These are phyloP conservation scores for Sorex fumeus DNA, from an alignment of 2,113 vertebrate species.

Conservation along the genomic window DNA sequence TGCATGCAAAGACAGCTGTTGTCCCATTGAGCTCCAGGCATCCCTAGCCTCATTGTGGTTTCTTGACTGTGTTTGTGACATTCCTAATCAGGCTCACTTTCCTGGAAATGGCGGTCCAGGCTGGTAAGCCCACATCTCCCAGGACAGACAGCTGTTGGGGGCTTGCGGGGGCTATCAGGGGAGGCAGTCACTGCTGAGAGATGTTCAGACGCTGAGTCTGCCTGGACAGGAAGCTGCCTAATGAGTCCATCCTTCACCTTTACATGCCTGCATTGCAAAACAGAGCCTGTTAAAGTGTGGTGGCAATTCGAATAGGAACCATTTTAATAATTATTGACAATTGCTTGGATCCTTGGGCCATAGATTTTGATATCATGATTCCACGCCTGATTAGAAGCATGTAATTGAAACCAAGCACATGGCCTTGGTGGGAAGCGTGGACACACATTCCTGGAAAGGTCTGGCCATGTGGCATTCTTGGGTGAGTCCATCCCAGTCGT, in stretches of 20 bases:
- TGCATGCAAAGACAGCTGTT: too few relatives aligned
- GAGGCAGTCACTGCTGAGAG: background rate
- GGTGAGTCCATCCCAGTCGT: too few relatives aligned
- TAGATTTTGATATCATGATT: background rate
- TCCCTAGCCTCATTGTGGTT: background rate
- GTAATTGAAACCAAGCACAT: background rate
- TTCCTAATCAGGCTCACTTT: background rate
- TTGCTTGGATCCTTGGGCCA: background rate
- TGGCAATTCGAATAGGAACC: background rate
- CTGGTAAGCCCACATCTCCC: too few relatives aligned
- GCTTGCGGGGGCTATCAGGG: too few relatives aligned
- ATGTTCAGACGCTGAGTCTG: background rate
- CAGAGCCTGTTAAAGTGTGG: background rate
- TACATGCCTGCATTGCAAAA: background rate
- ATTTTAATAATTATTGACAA: background rate
- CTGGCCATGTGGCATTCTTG: rapidly evolving
- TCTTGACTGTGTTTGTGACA: background rate
- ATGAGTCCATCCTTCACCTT: conserved; percentile 10
- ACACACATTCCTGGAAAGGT: background rate
- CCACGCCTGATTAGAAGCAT: background rate
- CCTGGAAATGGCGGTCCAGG: background rate
- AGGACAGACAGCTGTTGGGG: background rate
- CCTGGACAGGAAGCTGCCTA: background rate
- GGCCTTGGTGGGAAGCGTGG: background rate
- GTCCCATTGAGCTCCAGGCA: too few relatives aligned